Evolutionary conservation across 2,797 vertebrate species (phyloP), one percentile per base, ranked within the genome.

Genomic region (Premnoplex brunnescens): DNA sequence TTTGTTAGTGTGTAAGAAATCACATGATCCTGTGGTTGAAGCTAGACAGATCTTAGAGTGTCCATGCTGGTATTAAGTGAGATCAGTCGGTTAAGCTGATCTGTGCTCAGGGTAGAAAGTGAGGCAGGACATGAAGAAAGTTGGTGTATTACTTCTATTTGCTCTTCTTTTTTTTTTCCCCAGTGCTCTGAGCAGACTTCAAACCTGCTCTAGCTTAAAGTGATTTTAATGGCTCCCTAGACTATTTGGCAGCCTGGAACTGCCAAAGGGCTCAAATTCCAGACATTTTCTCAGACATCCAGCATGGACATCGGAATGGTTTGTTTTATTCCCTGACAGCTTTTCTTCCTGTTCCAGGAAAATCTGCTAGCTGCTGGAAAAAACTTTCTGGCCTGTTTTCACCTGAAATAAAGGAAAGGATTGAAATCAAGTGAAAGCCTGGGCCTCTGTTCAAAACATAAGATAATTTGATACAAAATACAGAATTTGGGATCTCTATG

Each of bases 281-380:
- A 95, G 93, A 89, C 76, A 89, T 92, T 88, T 94, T 91, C 74
- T 93, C 41, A 68, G 67, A 54, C 73, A 77, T 77, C 54, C 69
- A 83, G 17, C n/a, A 68, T 44, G 14, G 54, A 95, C 52, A 76
- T 88, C 3, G 2, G 41, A 95, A 83, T 51, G 34, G 23, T 63
- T 93, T 93, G 46, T 46, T 92, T 96, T 81, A 90, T 84, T 90
- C 64, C 69, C 60, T 83, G 87, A 24, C 68, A 91, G 75, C n/a
- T 64, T 88, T 9, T 0, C 43, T 85, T 95, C 75, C 87, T 89
- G n/a, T 76, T 93, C 89, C 81, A 95, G 69, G 39, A 90, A 90
- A 90, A 91, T 80, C 41, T 92, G 49, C 37, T 86, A 64, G 58
- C 48, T 93, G 15, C 36, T 78, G n/a, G 59, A 75, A 32, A 68